A percentile compares a stretch with the other conserved stretches of the same genome.
Evolutionary conservation across 2,888 invertebrate genomes (phyloP).

Genomic region (Parnassius glacialis): DNA sequence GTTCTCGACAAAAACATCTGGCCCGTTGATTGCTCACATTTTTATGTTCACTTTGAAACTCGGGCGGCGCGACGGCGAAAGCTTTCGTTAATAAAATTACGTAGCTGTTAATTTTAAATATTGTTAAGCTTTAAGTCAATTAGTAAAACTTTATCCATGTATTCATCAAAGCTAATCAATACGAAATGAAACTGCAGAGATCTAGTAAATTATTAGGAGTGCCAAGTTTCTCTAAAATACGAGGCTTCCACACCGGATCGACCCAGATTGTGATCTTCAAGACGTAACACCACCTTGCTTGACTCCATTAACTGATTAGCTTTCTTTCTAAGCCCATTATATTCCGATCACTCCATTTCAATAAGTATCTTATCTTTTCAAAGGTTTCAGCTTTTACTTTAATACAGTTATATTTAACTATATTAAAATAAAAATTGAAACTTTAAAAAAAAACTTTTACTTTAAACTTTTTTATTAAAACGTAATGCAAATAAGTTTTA

Average conservation of each 20-base stretch:
- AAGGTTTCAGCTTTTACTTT: conserved; percentile 28
- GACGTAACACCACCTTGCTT: conserved; percentile 46
- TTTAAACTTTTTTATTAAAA: no score
- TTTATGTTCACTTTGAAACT: conserved; percentile 73
- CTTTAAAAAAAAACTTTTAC: no score
- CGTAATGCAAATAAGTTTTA: no score
- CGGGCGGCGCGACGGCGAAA: conserved; percentile 40
- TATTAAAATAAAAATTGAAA: no score
- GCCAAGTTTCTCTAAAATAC: conserved; percentile 28
- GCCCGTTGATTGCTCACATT: conserved; percentile 72
- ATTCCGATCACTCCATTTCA: conserved; percentile 38
- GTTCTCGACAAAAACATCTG: conserved; percentile 67
- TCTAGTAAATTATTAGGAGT: conserved; percentile 27
- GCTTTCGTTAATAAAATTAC: conserved; percentile 43
- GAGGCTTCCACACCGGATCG: conserved; percentile 32
- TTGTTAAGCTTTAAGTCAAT: neutral
- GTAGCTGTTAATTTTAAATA: conserved; percentile 6
- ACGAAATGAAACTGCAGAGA: neutral
- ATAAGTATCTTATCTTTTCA: conserved; percentile 31
- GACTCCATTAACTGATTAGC: conserved; percentile 68
- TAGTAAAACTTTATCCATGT: conserved; percentile 3
- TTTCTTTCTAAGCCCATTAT: conserved; percentile 45
- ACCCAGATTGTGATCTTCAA: conserved; percentile 56
- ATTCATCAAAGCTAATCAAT: conserved; percentile 14
- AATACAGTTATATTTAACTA: neutral